Percentiles rank a stretch among this genome's conserved stretches.
These are phyloP conservation scores for Charanyca ferruginea DNA, from an alignment of 2,888 invertebrate genomes.

Conservation along the genomic window DNA sequence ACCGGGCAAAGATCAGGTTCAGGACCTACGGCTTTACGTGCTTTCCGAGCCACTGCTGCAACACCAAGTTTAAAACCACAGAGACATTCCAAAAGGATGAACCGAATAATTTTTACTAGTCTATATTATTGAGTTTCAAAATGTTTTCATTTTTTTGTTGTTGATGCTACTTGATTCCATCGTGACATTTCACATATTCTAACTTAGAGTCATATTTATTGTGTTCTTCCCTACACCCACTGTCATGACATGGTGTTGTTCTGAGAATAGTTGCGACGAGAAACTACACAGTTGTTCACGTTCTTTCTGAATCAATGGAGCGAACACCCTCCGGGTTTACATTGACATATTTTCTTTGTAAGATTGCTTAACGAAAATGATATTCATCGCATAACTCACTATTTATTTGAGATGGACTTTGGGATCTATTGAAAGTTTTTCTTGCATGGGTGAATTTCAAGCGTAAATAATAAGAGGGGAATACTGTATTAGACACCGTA, in stretches of 20 bases:
- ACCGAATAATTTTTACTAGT: too few species aligned
- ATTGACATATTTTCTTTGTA: conserved; percentile 57
- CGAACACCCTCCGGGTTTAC: conserved; percentile 49
- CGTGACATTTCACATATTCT: conserved; percentile 4
- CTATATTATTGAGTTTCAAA: too few species aligned
- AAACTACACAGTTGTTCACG: conserved; percentile 37
- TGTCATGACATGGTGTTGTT: conserved; percentile 5
- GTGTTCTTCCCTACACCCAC: background rate
- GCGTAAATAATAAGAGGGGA: conserved; percentile 69
- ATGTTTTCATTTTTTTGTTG: conserved; percentile 14
- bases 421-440: conserved; percentile 55
- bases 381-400: conserved; percentile 61
- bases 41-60: background rate
- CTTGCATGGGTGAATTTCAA: conserved; percentile 57
- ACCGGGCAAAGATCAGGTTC: background rate
- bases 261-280: conserved; percentile 16
- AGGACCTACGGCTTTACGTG: background rate
- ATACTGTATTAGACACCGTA: conserved; percentile 30
- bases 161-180: conserved; percentile 5
- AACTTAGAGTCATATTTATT: conserved; percentile 17
- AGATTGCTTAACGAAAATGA: conserved; percentile 57
- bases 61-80: too few species aligned
- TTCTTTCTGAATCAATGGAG: conserved; percentile 57
- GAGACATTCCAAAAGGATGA: too few species aligned
- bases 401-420: conserved; percentile 53